Conservation (phyloP, 2,113 vertebrate species). For the Myiozetetes cayanensis region DNA sequence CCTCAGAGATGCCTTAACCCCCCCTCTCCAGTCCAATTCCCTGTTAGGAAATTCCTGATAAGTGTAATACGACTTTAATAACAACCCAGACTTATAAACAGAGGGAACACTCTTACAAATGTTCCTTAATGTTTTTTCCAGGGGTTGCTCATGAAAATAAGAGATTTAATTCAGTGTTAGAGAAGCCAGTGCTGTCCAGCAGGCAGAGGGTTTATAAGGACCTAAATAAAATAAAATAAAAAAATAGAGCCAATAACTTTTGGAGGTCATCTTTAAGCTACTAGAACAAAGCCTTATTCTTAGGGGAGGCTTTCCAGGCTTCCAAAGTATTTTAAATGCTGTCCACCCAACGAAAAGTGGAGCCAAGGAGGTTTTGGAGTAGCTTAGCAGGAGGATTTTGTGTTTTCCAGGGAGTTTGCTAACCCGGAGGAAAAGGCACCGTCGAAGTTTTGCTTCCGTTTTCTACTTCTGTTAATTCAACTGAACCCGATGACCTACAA, state of each 20-base stretch:
- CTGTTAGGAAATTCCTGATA: not conserved
- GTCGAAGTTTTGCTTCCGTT: not conserved
- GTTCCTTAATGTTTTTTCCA: not conserved
- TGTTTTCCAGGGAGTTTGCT: not conserved
- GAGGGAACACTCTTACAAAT: not conserved
- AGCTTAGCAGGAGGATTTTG: not conserved
- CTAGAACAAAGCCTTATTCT: constrained; percentile 26
- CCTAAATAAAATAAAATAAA: not conserved
- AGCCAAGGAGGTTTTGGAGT: not conserved
- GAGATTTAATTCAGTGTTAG: not conserved
- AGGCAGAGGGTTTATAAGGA: not conserved
- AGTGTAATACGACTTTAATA: not conserved
- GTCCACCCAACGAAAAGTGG: not conserved
- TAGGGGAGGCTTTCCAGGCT: not conserved
- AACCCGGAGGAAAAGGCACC: not conserved
- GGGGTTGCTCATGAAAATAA: not conserved
- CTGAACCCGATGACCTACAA: not conserved
- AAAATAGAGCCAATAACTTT: not conserved
- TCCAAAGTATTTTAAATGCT: not conserved
- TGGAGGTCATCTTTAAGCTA: constrained; percentile 40
- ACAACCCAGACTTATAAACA: not conserved
- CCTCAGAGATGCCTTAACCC: not conserved
- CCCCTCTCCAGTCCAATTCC: not conserved
- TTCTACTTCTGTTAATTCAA: not conserved
- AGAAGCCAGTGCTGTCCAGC: not conserved